Base-by-base conservation (phyloP, 1,140 invertebrate genomes). In the Pentalonia nigronervosa region DNA sequence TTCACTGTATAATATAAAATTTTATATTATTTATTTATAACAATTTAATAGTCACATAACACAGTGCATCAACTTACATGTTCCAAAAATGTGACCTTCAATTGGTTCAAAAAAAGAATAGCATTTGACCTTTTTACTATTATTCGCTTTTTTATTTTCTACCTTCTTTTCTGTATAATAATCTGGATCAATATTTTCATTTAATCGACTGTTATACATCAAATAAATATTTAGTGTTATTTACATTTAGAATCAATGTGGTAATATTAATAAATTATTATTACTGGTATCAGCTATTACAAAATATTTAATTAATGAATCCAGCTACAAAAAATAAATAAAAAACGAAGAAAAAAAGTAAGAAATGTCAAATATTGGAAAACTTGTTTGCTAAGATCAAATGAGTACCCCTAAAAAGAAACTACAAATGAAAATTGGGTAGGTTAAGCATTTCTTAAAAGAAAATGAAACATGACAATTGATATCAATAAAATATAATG, bases 101-200 rank as follows among this genome's bases (percentile, higher is more conserved):
- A 93, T 84, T 36, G 47, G 81, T 30, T 53, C 81, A 93, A 93
- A 93, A 41, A 25, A 50, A n/a, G 48, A 48, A 84, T 86, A 93
- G 53, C 36, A 84, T 53, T 93, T 84, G 1, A 93, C 7, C 30
- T 84, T 84, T 93, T 93, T 93, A 56, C 53, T 50, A 45, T 36
- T 93, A 20, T 84, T 84, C n/a, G 56, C 84, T 3, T 30, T 84
- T 41, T 53, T 93, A 36, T 84, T 84, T 53, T 6, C 30, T n/a
- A 84, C 91, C 8, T 0, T n/a, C 17, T 93, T 93, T 20, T 93
- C 91, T 50, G 1, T 20, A 53, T 86, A 48, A 83, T 41, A 81
- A 30, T 93, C 84, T 17, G 60, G 81, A 36, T 67, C 60, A 67
- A n/a, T 67, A n/a, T 84, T 93, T 83, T 50, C 34, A n/a, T 86